Conservation (phyloP, 2,113 vertebrate genomes). For the Rhinichthys klamathensis region DNA sequence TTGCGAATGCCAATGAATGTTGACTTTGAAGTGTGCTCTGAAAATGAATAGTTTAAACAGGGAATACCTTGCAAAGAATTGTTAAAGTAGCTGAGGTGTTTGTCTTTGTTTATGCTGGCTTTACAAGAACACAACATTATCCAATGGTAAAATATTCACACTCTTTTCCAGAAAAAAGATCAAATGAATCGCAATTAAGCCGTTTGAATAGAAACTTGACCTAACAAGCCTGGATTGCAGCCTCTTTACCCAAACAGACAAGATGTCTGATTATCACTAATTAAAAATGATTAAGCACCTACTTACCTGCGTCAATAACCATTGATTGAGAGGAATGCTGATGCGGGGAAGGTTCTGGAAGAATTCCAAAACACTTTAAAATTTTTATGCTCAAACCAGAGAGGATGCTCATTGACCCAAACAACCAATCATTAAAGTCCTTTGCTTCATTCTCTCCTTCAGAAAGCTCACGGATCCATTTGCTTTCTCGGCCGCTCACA, state of each 20-base stretch:
- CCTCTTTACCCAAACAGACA: constrained; percentile 73
- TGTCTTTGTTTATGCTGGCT: background rate
- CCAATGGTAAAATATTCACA: constrained; percentile 2
- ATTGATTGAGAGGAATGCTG: constrained; percentile 78
- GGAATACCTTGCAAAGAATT: background rate
- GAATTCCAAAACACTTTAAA: constrained; percentile 71
- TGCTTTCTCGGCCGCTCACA: constrained; percentile 1
- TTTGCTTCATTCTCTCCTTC: constrained; percentile 56
- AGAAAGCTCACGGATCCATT: constrained; percentile 69
- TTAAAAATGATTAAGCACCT: constrained; percentile 84
- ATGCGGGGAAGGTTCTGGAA: constrained; percentile 69
- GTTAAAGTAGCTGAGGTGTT: background rate
- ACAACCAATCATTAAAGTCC: constrained; percentile 76
- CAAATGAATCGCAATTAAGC: constrained; percentile 58
- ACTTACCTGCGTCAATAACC: constrained; percentile 75
- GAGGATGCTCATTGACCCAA: constrained; percentile 75
- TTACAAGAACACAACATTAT: background rate
- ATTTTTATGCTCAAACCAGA: constrained; percentile 76
- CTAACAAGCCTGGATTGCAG: constrained; percentile 63
- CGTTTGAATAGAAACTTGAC: constrained; percentile 63
- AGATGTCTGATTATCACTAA: constrained; percentile 81
- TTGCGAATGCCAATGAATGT: background rate
- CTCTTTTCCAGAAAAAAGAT: constrained; percentile 38
- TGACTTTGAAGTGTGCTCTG: background rate
- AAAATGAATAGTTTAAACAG: background rate